Percentiles rank a stretch among this genome's conserved stretches.
phyloP scores from a whole-genome alignment of 2,797 vertebrate genomes.

The Phrynocephalus forsythii region DNA sequence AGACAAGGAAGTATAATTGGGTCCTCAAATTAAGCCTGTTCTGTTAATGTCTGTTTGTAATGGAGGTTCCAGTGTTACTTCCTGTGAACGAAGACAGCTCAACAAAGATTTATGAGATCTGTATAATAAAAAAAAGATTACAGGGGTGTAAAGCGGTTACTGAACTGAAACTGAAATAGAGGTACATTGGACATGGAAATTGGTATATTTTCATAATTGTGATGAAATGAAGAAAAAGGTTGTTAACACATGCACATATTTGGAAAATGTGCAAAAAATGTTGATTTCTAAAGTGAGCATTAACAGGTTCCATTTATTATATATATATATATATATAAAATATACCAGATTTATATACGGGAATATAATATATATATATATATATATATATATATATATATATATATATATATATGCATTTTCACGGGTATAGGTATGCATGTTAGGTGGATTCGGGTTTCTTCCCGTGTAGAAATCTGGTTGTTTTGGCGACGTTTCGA shows the following conservation, averaged over 20 bases:
- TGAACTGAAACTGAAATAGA: not conserved
- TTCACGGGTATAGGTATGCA: too few species aligned
- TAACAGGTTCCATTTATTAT: not conserved
- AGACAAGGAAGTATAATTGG: not conserved
- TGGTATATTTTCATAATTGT: not conserved
- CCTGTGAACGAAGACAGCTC: not conserved
- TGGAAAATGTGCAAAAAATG: not conserved
- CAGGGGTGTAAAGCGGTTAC: not conserved
- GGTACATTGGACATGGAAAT: not conserved
- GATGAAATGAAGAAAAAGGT: not conserved
- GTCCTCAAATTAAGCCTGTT: not conserved
- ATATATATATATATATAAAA: too few species aligned
- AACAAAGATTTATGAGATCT: too few species aligned
- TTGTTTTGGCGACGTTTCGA: too few species aligned
- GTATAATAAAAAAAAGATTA: too few species aligned
- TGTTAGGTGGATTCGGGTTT: too few species aligned
- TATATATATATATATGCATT: too few species aligned
- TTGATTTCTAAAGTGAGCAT: not conserved
- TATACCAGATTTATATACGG: too few species aligned
- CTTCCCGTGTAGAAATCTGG: too few species aligned
- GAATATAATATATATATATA: too few species aligned
- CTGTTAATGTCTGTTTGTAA: not conserved
- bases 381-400: too few species aligned
- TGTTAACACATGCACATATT: not conserved
- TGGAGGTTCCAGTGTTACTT: not conserved